A percentile compares a stretch with the other conserved stretches of the same genome.
phyloP scores from a whole-genome alignment of 2,113 vertebrate species.

The Garra rufa region DNA sequence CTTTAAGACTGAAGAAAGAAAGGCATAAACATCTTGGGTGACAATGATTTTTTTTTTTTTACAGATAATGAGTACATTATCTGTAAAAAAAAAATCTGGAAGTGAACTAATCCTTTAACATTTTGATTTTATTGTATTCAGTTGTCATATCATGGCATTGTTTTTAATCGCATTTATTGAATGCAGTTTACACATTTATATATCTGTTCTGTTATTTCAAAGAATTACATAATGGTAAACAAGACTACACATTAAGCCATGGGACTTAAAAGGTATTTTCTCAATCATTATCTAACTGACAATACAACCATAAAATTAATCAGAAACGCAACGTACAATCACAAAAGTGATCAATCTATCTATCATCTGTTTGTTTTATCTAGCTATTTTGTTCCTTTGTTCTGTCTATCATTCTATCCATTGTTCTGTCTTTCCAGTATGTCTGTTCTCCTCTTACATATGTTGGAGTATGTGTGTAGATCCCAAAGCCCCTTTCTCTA shows the following conservation, averaged over 20 bases:
- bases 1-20: too few relatives aligned
- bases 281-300: not conserved
- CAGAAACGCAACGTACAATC: not conserved
- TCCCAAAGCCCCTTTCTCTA: constrained; percentile 75
- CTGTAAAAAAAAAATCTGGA: too few relatives aligned
- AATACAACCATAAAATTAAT: not conserved
- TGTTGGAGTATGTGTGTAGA: constrained; percentile 63
- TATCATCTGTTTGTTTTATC: not conserved
- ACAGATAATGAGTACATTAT: too few relatives aligned
- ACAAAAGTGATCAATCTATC: not conserved
- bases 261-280: too few relatives aligned
- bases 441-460: constrained; percentile 65
- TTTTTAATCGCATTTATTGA: not conserved
- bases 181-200: not conserved
- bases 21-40: too few relatives aligned
- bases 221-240: not conserved
- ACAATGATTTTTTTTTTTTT: too few relatives aligned
- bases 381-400: not conserved
- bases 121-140: too few relatives aligned
- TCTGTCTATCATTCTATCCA: constrained; percentile 34
- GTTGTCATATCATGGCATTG: not conserved
- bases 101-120: too few relatives aligned
- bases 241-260: not conserved
- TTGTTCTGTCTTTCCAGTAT: constrained; percentile 57
- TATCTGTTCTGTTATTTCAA: not conserved